phyloP scores from a whole-genome alignment of 2,797 vertebrate species.

The Lerista edwardsae region DNA sequence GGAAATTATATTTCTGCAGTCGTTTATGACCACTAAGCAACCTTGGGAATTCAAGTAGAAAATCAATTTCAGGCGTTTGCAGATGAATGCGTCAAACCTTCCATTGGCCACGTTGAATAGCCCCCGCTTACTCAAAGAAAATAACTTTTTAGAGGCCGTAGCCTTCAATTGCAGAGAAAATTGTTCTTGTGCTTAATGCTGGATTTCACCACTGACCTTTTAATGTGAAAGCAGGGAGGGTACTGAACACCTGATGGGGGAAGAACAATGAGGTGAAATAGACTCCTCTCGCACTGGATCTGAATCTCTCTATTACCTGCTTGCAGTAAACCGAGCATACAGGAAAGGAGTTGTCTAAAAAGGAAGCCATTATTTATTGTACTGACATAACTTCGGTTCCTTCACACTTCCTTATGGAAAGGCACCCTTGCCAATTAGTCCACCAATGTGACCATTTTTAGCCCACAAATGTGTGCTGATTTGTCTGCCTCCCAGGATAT shows the following conservation, averaged over 20 bases:
- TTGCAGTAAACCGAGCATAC: slow-evolving; percentile 20
- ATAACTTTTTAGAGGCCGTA: slow-evolving; percentile 27
- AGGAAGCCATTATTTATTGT: neutral
- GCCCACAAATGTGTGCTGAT: too few relatives aligned
- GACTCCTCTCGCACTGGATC: slow-evolving; percentile 1
- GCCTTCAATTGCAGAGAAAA: neutral
- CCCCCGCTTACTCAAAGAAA: slow-evolving; percentile 27
- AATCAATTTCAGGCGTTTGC: slow-evolving; percentile 59
- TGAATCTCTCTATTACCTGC: neutral
- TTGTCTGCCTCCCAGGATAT: too few relatives aligned
- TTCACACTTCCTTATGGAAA: slow-evolving; percentile 3
- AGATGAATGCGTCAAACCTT: slow-evolving; percentile 51
- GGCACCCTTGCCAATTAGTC: neutral
- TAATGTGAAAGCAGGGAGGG: slow-evolving; percentile 20
- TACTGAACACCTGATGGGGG: slow-evolving; percentile 21
- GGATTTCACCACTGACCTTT: slow-evolving; percentile 40
- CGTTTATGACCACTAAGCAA: slow-evolving; percentile 62
- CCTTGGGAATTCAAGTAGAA: slow-evolving; percentile 59
- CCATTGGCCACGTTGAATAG: slow-evolving; percentile 45
- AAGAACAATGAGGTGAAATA: slow-evolving; percentile 16
- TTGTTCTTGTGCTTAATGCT: neutral
- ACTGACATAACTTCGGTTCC: slow-evolving; percentile 10
- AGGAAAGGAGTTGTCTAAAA: slow-evolving; percentile 38
- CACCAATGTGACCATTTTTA: neutral
- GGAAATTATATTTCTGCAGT: slow-evolving; percentile 54